Conservation (phyloP, 2,888 invertebrate species). For the Synergus itoensis region DNA sequence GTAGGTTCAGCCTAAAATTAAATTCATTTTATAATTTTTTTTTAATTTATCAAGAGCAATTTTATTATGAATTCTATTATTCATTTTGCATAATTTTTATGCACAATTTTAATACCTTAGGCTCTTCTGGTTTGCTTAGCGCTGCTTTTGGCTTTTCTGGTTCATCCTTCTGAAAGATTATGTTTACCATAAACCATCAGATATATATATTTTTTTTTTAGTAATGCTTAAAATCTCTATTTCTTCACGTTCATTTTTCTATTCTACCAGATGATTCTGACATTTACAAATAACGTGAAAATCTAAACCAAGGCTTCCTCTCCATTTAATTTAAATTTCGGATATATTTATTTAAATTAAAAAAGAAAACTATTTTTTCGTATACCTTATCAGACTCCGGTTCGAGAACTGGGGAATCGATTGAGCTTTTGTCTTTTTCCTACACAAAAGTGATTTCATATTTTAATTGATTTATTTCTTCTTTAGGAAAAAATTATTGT, state of each 20-base stretch:
- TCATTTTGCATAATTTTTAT: neutral
- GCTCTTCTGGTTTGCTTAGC: slow-evolving; percentile 52
- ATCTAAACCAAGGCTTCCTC: neutral
- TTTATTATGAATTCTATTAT: neutral
- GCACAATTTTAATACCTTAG: slow-evolving; percentile 40
- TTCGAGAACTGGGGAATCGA: neutral
- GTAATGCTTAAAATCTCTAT: neutral
- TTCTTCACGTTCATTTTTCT: neutral
- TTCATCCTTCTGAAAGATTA: slow-evolving; percentile 53
- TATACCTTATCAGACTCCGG: slow-evolving; percentile 22
- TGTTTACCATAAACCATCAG: neutral
- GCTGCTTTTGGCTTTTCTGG: slow-evolving; percentile 52
- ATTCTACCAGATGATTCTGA: neutral
- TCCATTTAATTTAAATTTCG: neutral
- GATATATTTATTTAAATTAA: neutral
- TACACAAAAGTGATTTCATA: slow-evolving; percentile 25
- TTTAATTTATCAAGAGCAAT: neutral
- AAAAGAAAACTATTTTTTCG: neutral
- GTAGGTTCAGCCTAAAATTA: slow-evolving; percentile 1
- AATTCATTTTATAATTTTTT: neutral
- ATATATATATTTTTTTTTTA: neutral
- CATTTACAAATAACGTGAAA: neutral
- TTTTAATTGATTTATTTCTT: neutral
- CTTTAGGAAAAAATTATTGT: slow-evolving; percentile 19
- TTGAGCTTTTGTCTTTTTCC: slow-evolving; percentile 23